Conservation (phyloP, 1,140 invertebrate species). For the Zaprionus vittiger region DNA sequence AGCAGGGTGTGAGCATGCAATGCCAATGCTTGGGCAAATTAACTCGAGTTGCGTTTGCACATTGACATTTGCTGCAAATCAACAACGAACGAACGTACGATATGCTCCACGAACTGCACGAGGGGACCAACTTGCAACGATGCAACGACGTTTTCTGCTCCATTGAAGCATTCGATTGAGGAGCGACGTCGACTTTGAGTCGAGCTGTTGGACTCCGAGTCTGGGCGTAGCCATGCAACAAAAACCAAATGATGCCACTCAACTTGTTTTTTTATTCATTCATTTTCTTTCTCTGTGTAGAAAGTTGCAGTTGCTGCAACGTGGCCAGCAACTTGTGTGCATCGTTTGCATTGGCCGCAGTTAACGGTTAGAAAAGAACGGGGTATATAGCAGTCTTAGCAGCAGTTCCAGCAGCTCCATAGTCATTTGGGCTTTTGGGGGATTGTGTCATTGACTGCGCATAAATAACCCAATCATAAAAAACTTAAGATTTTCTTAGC, state of each 20-base stretch:
- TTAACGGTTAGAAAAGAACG: constrained; percentile 51
- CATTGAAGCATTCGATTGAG: constrained; percentile 80
- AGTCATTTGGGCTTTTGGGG: constrained; percentile 41
- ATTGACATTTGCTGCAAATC: constrained; percentile 53
- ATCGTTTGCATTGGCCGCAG: constrained; percentile 20
- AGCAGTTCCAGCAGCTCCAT: constrained; percentile 8
- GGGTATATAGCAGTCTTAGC: constrained; percentile 9
- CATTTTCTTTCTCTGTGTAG: constrained; percentile 24
- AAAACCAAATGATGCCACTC: constrained; percentile 53
- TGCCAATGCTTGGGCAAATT: constrained; percentile 66
- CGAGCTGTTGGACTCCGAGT: constrained; percentile 1
- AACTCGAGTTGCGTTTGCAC: constrained; percentile 63
- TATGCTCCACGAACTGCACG: constrained; percentile 32
- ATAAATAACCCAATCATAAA: constrained; percentile 51
- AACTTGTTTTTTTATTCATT: constrained; percentile 38
- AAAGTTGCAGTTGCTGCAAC: constrained; percentile 47
- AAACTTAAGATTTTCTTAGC: constrained; percentile 17
- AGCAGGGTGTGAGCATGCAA: constrained; percentile 23
- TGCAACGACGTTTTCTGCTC: constrained; percentile 69
- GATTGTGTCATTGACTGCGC: constrained; percentile 51
- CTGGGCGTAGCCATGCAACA: constrained; percentile 46
- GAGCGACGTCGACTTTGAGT: constrained; percentile 26
- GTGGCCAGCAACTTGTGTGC: constrained; percentile 21
- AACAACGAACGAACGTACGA: constrained; percentile 16
- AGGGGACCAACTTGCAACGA: constrained; percentile 45